phyloP scores from a whole-genome alignment of 2,113 vertebrate genomes.

The Poicephalus gulielmi region DNA sequence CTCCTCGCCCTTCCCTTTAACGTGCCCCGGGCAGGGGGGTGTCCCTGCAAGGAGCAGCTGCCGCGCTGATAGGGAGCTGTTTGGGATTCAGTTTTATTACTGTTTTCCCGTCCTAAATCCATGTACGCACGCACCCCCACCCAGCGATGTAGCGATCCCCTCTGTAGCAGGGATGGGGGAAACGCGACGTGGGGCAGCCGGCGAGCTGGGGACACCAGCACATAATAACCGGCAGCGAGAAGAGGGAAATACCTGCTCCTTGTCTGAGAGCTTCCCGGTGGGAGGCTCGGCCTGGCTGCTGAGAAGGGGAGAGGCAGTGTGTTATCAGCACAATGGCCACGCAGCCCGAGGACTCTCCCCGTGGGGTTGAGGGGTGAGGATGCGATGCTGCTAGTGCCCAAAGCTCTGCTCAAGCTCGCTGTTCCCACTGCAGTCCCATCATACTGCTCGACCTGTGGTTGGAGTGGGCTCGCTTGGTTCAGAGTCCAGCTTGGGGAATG shows the following conservation, averaged over 20 bases:
- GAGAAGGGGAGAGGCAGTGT: background rate
- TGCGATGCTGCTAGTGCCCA: background rate
- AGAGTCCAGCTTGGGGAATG: background rate
- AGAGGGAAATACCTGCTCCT: background rate
- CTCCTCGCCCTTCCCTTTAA: accelerated
- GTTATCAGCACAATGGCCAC: background rate
- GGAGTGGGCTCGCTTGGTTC: background rate
- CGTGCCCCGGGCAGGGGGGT: accelerated
- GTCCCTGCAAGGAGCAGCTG: background rate
- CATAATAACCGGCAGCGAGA: accelerated
- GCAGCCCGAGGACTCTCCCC: background rate
- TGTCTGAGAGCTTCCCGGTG: background rate
- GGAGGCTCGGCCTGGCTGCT: background rate
- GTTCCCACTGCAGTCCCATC: accelerated
- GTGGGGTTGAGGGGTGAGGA: background rate
- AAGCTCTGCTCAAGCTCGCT: accelerated
- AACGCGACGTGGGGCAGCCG: background rate
- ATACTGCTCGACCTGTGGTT: background rate
- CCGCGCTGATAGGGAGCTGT: background rate
- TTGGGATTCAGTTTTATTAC: accelerated
- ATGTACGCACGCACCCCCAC: accelerated
- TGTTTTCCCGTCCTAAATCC: background rate
- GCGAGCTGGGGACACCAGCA: background rate
- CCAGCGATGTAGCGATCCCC: background rate
- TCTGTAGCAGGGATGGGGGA: background rate